Evolutionary conservation across 2,888 invertebrate genomes (phyloP), one percentile per base, ranked within the genome.

Genomic region (Heliconius aoede): DNA sequence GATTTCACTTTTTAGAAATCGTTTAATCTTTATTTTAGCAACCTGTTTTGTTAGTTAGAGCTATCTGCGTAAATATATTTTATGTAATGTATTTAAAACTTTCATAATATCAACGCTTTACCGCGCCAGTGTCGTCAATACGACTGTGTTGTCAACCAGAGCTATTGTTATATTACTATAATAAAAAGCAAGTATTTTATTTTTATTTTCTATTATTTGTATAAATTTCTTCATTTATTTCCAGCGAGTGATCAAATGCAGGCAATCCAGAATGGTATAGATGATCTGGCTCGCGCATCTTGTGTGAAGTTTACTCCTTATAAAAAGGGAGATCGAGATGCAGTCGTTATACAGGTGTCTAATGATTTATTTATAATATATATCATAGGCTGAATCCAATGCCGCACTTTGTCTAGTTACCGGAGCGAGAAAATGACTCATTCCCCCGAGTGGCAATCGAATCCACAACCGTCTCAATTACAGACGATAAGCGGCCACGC

Each of bases 271-370:
- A 86, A 85, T 69, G 95, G 94, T 26, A 93, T 95, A 80, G 90
- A 91, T 4, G 95, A 95, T 80, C 83, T 95, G 51, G 89, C 89
- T 15, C 90, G 85, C 55, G 92, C 91, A 1, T 95, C 95, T 7
- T 95, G 95, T 81, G 85, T 95, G 26, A 94, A 89, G 83, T 94
- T 95, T 82, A 90, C 91, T 55, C 94, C 91, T 1, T 94, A 93
- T 79, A 89, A 80, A 74, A 90, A 89, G 83, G 94, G 93, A 1
- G 94, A 95, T 81, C 86, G 89, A 4, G 92, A 93, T 82, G 94
- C 94, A 58, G 95, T 95, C 2, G 93, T 94, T 8, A 92, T 95
- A 81, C 94, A 94, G 88, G 95, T 94, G 78, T 69, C 4, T 40
- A 5, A 58, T 60, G 18, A 18, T 60, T 58, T 71, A 95, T 81